These are phyloP conservation scores for Peromyscus eremicus DNA, from an alignment of 2,797 vertebrate species.

Conservation along the genomic window DNA sequence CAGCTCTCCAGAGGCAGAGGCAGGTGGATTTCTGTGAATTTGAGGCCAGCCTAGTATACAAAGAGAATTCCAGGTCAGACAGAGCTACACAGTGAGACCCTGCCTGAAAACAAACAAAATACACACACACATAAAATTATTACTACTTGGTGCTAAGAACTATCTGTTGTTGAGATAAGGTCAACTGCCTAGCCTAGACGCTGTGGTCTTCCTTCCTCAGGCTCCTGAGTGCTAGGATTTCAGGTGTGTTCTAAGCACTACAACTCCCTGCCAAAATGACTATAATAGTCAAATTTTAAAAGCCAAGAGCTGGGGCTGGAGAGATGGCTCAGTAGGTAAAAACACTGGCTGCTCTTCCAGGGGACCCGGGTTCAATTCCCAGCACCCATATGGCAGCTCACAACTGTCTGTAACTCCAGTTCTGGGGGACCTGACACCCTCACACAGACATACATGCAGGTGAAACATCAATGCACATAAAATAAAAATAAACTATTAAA, in stretches of 20 bases:
- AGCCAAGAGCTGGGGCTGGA: not conserved
- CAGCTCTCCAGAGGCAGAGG: not conserved
- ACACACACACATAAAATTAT: not conserved
- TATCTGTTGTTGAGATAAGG: not conserved
- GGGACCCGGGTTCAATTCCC: too few relatives aligned
- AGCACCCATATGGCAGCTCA: too few relatives aligned
- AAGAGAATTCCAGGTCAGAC: not conserved
- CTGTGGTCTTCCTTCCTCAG: not conserved
- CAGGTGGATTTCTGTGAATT: not conserved
- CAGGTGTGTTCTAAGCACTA: not conserved
- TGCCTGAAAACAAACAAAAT: not conserved
- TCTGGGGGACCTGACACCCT: too few relatives aligned
- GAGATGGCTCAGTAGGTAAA: too few relatives aligned
- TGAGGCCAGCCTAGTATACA: not conserved
- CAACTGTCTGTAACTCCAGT: too few relatives aligned
- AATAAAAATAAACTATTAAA: too few relatives aligned
- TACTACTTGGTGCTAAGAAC: not conserved
- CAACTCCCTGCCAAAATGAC: not conserved
- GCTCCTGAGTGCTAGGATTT: not conserved
- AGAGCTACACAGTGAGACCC: not conserved
- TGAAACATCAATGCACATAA: too few relatives aligned
- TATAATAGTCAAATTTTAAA: not conserved
- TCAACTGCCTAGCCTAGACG: not conserved
- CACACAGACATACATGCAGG: too few relatives aligned
- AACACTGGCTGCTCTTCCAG: too few relatives aligned